Evolutionary conservation across 2,888 invertebrate genomes (phyloP).

Genomic region (Nemotelus nigrinus): DNA sequence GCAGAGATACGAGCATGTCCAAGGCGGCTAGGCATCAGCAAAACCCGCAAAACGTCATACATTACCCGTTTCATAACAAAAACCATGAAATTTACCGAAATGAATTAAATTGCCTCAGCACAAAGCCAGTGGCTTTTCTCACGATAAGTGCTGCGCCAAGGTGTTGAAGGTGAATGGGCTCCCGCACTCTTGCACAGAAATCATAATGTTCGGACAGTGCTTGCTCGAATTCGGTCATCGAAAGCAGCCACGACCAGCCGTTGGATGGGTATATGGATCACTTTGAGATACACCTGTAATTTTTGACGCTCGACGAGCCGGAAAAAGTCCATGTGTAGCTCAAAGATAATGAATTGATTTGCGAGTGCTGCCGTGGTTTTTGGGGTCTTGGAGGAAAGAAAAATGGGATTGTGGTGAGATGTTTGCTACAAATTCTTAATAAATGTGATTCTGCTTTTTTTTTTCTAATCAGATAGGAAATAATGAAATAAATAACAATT

Average conservation of each 20-base stretch:
- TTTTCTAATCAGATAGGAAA: too few species aligned
- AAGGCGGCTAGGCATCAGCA: not conserved
- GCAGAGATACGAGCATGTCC: not conserved
- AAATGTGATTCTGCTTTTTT: too few species aligned
- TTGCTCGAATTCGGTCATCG: constrained; percentile 24
- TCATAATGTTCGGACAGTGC: constrained; percentile 1
- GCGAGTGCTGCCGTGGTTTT: too few species aligned
- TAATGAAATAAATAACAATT: too few species aligned
- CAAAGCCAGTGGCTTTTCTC: constrained; percentile 39
- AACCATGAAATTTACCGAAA: constrained; percentile 46
- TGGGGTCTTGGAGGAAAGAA: too few species aligned
- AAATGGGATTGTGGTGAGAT: too few species aligned
- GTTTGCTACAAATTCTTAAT: too few species aligned
- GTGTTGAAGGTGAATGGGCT: constrained; percentile 43
- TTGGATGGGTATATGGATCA: not conserved
- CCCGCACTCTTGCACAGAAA: constrained; percentile 37
- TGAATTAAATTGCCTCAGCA: constrained; percentile 40
- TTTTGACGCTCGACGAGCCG: not conserved
- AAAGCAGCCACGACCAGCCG: not conserved
- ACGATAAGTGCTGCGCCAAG: constrained; percentile 38
- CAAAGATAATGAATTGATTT: too few species aligned
- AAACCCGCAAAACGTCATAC: constrained; percentile 23
- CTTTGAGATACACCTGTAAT: constrained; percentile 2
- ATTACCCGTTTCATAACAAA: constrained; percentile 37
- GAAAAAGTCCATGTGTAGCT: too few species aligned